These are phyloP conservation scores for Channa argus DNA, from an alignment of 2,113 vertebrate species.

Conservation along the genomic window DNA sequence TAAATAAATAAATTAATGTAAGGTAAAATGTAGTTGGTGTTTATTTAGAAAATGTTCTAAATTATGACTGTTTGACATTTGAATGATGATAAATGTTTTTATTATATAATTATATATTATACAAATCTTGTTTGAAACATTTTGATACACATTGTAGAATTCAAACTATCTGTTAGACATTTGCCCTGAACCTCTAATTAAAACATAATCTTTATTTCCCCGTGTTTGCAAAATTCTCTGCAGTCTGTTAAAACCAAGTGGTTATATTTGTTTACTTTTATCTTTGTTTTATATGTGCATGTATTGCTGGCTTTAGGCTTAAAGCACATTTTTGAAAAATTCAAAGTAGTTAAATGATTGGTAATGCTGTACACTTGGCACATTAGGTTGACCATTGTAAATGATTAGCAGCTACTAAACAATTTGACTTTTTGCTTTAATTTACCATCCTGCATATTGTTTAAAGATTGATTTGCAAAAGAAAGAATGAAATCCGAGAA, in stretches of 20 bases:
- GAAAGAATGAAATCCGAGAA: constrained; percentile 11
- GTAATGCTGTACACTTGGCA: constrained; percentile 1
- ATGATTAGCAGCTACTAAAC: constrained; percentile 15
- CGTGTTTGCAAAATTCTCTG: not conserved
- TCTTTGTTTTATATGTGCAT: constrained; percentile 5
- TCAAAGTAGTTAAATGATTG: constrained; percentile 16
- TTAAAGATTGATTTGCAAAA: constrained; percentile 8
- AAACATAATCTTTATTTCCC: not conserved
- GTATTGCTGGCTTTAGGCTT: constrained; percentile 14
- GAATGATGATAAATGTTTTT: too few species aligned
- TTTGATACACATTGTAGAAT: too few species aligned
- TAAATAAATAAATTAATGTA: too few species aligned
- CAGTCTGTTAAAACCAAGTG: not conserved
- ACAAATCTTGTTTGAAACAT: too few species aligned
- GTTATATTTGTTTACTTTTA: not conserved
- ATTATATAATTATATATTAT: too few species aligned
- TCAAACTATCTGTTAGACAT: too few species aligned
- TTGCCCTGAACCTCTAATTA: not conserved
- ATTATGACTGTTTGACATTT: too few species aligned
- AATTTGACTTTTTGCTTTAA: not conserved
- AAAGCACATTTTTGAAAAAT: not conserved
- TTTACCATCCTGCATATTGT: constrained; percentile 1
- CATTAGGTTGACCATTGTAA: constrained; percentile 23
- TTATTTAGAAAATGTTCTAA: too few species aligned
- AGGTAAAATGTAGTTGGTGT: too few species aligned